phyloP scores from a whole-genome alignment of 1,140 invertebrate genomes.

The Hydropsyche tenuis region DNA sequence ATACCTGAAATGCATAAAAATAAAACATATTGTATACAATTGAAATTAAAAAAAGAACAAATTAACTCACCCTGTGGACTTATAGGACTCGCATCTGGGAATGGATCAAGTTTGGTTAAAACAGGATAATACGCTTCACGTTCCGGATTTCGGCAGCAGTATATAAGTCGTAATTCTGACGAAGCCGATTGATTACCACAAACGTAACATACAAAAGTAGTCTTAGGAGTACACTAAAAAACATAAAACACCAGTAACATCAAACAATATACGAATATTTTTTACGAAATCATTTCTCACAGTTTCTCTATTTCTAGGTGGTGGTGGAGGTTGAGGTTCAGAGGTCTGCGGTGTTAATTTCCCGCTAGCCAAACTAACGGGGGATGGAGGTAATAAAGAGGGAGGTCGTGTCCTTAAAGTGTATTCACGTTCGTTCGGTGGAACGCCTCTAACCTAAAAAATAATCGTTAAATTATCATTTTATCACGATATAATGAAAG shows the following conservation, averaged over 20 bases:
- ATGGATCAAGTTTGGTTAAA: conserved; percentile 78
- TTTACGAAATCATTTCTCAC: background rate
- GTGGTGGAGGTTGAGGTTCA: conserved; percentile 31
- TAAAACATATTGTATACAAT: background rate
- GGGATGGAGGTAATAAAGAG: conserved; percentile 57
- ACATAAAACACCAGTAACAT: background rate
- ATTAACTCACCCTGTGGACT: conserved; percentile 70
- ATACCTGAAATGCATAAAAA: conserved; percentile 61
- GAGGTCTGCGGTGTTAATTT: conserved; percentile 42
- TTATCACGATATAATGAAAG: background rate
- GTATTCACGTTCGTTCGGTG: conserved; percentile 79
- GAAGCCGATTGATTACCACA: conserved; percentile 81
- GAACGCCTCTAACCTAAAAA: conserved; percentile 70
- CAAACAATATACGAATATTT: background rate
- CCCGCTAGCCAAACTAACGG: conserved; percentile 51
- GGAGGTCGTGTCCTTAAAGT: conserved; percentile 74
- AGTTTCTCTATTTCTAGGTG: conserved; percentile 51
- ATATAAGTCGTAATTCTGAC: conserved; percentile 78
- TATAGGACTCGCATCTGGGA: conserved; percentile 83
- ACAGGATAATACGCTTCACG: conserved; percentile 88
- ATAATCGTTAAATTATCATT: conserved; percentile 40
- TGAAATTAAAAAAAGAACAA: conserved; percentile 15
- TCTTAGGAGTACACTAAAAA: conserved; percentile 50
- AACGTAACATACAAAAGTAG: conserved; percentile 87
- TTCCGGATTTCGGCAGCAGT: conserved; percentile 83